These are phyloP conservation scores for Globicephala melas DNA, from an alignment of 2,113 vertebrate species.

Conservation along the genomic window DNA sequence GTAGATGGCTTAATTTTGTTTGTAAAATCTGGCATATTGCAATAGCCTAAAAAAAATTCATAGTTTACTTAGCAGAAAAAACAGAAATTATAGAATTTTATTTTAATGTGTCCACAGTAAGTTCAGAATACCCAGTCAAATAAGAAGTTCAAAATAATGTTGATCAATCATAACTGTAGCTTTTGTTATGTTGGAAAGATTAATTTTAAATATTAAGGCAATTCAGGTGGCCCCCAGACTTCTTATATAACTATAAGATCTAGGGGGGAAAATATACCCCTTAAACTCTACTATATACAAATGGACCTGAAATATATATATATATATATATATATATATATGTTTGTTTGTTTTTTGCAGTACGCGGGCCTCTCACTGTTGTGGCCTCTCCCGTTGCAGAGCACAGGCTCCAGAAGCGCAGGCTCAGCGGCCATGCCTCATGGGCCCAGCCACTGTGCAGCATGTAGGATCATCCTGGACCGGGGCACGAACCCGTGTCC, in stretches of 20 bases:
- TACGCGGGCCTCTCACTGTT: no score
- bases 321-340: no score
- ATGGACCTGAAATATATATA: neutral
- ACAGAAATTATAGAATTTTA: constrained; percentile 34
- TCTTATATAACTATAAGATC: neutral
- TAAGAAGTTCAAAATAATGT: constrained; percentile 34
- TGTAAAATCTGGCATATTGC: constrained; percentile 30
- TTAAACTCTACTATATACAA: neutral
- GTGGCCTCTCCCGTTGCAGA: no score
- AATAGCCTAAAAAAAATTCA: constrained; percentile 34
- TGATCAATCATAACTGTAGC: neutral
- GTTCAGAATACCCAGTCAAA: constrained; percentile 46
- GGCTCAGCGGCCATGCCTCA: no score
- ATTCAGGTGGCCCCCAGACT: neutral
- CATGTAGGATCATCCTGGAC: no score
- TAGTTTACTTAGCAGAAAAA: constrained; percentile 33
- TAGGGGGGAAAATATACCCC: accelerated
- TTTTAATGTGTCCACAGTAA: constrained; percentile 69
- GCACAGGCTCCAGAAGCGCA: no score
- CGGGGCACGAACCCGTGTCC: no score
- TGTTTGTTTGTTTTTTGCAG: no score
- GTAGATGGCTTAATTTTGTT: constrained; percentile 58
- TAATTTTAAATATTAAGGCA: constrained; percentile 12
- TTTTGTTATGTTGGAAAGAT: neutral
- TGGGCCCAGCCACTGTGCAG: no score